These are phyloP conservation scores for Orthosia gothica DNA, from an alignment of 2,888 invertebrate genomes.

Conservation along the genomic window DNA sequence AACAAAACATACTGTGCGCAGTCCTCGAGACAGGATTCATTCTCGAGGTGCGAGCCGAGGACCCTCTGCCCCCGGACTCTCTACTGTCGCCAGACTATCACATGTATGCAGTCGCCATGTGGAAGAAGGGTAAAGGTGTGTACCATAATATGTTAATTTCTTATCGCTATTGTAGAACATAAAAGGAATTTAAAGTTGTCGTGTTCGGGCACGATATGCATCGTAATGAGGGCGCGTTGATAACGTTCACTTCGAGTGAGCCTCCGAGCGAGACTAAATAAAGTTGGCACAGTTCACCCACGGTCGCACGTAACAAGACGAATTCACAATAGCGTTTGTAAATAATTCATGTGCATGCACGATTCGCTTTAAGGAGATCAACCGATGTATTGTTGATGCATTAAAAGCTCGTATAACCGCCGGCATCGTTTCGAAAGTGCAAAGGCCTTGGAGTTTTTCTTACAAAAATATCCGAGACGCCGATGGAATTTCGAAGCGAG, in stretches of 20 bases:
- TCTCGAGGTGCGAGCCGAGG: constrained; percentile 92
- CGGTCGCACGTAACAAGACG: constrained; percentile 74
- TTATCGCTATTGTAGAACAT: constrained; percentile 38
- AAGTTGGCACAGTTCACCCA: constrained; percentile 77
- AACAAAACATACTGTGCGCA: constrained; percentile 94
- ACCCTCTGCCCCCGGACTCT: constrained; percentile 87
- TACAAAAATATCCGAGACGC: constrained; percentile 54
- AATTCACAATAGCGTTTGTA: constrained; percentile 83
- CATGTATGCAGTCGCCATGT: constrained; percentile 94
- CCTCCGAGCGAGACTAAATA: constrained; percentile 78
- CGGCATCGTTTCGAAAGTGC: constrained; percentile 70
- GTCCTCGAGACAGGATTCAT: constrained; percentile 94
- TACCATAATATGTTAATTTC: constrained; percentile 57
- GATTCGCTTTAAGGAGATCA: constrained; percentile 72
- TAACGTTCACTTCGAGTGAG: constrained; percentile 75
- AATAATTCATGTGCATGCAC: constrained; percentile 79
- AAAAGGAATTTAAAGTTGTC: constrained; percentile 47
- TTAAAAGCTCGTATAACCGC: constrained; percentile 68
- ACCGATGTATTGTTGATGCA: constrained; percentile 71
- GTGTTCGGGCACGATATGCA: constrained; percentile 58
- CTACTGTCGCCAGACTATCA: constrained; percentile 89
- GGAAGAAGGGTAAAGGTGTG: constrained; percentile 94
- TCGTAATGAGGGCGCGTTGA: constrained; percentile 71
- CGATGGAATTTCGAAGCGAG: constrained; percentile 59
- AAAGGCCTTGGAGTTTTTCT: constrained; percentile 67